Percentiles rank a stretch among this genome's conserved stretches.
These are phyloP conservation scores for Percopsis omiscomaycus DNA, from an alignment of 2,797 vertebrate species.

Conservation along the genomic window DNA sequence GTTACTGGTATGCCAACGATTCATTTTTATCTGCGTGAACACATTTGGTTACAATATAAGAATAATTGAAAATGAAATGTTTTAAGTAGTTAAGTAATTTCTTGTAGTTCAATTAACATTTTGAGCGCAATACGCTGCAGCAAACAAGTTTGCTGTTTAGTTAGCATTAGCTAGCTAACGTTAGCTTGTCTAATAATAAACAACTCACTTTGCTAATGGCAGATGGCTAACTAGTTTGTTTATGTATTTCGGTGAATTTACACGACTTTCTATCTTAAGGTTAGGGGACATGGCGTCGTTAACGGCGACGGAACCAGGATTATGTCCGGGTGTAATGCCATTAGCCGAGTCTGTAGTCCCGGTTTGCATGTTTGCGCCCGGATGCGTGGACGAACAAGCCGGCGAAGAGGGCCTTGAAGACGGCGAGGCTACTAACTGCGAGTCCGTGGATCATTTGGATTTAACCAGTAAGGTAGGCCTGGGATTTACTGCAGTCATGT, in stretches of 20 bases:
- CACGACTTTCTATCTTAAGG: background rate
- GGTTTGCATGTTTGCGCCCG: conserved; percentile 90
- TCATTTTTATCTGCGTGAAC: background rate
- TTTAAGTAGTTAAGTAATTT: background rate
- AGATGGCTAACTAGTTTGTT: conserved; percentile 9
- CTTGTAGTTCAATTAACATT: background rate
- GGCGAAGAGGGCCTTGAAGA: conserved; percentile 57
- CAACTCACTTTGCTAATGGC: conserved; percentile 22
- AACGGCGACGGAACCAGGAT: conserved; percentile 73
- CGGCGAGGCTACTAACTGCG: conserved; percentile 75
- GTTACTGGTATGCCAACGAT: conserved; percentile 40
- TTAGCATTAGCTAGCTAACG: conserved; percentile 38
- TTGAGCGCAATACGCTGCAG: background rate
- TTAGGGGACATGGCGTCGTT: conserved; percentile 79
- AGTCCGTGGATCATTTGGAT: conserved; percentile 83
- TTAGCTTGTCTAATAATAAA: background rate
- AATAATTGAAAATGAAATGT: background rate
- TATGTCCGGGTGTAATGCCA: conserved; percentile 53
- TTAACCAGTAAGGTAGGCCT: conserved; percentile 91
- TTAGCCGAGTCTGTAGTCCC: conserved; percentile 80
- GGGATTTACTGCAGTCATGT: background rate
- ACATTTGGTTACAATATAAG: background rate
- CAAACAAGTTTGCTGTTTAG: conserved; percentile 32
- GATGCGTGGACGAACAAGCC: conserved; percentile 67
- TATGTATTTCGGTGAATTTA: conserved; percentile 14